These are phyloP conservation scores for Pseudomugil tenellus DNA, from an alignment of 2,797 vertebrate genomes.

Conservation along the genomic window DNA sequence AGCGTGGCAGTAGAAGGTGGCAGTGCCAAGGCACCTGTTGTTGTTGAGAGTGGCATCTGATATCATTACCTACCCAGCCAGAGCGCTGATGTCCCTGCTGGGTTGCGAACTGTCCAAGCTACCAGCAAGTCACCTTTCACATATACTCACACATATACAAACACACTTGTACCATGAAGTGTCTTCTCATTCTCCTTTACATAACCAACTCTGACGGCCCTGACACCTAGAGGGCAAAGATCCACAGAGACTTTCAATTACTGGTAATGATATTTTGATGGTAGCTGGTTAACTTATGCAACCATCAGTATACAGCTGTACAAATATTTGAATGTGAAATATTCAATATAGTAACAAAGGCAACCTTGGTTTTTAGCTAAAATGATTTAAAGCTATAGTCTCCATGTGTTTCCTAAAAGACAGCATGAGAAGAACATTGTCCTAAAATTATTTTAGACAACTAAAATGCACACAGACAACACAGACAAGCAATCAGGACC, in stretches of 20 bases:
- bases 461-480: not conserved
- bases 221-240: conserved; percentile 73
- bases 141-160: conserved; percentile 43
- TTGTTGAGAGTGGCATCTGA: conserved; percentile 99
- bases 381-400: conserved; percentile 33
- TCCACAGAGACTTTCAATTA: conserved; percentile 75
- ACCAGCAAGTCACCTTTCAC: conserved; percentile 69
- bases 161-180: conserved; percentile 35
- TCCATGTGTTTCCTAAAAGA: conserved; percentile 6
- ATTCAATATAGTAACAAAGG: conserved; percentile 24
- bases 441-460: not conserved
- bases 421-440: not conserved
- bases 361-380: conserved; percentile 15
- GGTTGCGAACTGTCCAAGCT: conserved; percentile 97
- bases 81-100: conserved; percentile 94
- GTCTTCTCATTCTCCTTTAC: conserved; percentile 73
- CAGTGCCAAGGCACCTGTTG: conserved; percentile 99
- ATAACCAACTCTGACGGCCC: conserved; percentile 66
- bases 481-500: not conserved
- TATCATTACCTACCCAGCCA: conserved; percentile 99
- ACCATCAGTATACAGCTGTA: conserved; percentile 53
- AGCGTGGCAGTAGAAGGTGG: conserved; percentile 95
- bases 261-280: conserved; percentile 77
- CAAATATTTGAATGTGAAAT: conserved; percentile 59
- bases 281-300: conserved; percentile 73